Evolutionary conservation across 2,888 invertebrate species (phyloP), one percentile per base, ranked within the genome.

Genomic region (Megalurothrips usitatus): DNA sequence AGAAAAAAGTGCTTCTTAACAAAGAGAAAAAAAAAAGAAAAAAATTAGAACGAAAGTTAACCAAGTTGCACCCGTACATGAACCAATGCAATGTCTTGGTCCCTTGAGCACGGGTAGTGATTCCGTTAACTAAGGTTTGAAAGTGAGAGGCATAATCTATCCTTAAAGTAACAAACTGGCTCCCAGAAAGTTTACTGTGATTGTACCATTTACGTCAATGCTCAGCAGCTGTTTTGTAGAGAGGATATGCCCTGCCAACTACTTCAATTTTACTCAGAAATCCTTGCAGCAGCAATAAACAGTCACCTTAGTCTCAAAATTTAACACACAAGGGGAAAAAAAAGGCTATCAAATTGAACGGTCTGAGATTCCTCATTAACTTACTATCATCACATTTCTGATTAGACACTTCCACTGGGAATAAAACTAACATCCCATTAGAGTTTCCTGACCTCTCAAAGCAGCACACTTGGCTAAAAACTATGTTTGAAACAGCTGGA

Each of bases 11-110:
- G n/a, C n/a, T n/a, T n/a, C n/a, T n/a, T n/a, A n/a, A 26, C 68
- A n/a, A 26, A 26, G 26, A 12, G 11, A 75, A 75, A 23, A 75
- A 75, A 75, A 12, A 10, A 14, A 9, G 12, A 75, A 17, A 75
- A 23, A n/a, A 75, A 23, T n/a, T n/a, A 75, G 12, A 26, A 75
- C 11, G 11, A 23, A 75, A 26, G 26, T 11, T n/a, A 68, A 75
- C 58, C 58, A 75, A 75, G 68, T 75, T 75, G 68, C 68, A 75
- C 68, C 68, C 68, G 68, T 75, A 75, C 26, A 75, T 26, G 68
- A 75, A 75, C 68, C 68, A 75, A 75, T 75, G 68, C 68, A 23
- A 75, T 26, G 12, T 75, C 68, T 75, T 75, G 68, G 68, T 75
- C 68, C 68, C 68, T 75, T 75, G 68, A 26, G 68, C 68, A 26